Base-by-base conservation (phyloP, 2,113 vertebrate genomes). In the Malurus alboscapulatus region DNA sequence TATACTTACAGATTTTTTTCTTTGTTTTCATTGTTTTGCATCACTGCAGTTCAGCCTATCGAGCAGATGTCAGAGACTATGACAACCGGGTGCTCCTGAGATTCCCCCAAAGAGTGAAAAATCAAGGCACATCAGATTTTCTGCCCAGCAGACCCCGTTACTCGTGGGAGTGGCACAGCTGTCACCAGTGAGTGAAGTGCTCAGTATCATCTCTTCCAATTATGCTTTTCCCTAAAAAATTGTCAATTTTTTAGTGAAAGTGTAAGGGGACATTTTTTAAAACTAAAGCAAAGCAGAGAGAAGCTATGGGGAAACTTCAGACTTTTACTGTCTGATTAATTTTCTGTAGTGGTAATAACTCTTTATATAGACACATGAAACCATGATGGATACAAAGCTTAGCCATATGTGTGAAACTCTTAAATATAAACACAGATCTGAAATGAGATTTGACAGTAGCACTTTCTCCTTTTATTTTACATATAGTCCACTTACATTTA, bases 121-220 rank as follows among this genome's bases (percentile, higher is more conserved):
- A 99, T 81, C 99, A 99, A 98, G 99, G 99, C 40, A 99, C 98
- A 0, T 98, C 98, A 1, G 99, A 99, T 96, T 99, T 99, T 93
- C 97, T 99, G 84, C 99, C 99, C 93, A 99, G 98, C 85, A 98
- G 98, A 95, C 99, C 99, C 29, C 98, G 99, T 90, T 99, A 99
- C 27, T 97, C 99, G 74, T 99, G 99, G 99, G 99, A 99, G 94
- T 99, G 99, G 99, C 99, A 99, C 98, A 99, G 98, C 95, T 99
- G 99, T 97, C 99, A 99, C 81, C 98, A 99, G 99, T 99, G 97
- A 97, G 99, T 99, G 57, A 50, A 95, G 18, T 82, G 82, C 32
- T 81, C 38, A 91, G 65, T 83, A 90, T 66, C 78, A 57, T 75
- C 73, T 42, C 54, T 77, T 91, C 20, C 76, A 44, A 87, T 81